Conservation (phyloP, 2,888 invertebrate species). For the Torymus aiolomorphi region DNA sequence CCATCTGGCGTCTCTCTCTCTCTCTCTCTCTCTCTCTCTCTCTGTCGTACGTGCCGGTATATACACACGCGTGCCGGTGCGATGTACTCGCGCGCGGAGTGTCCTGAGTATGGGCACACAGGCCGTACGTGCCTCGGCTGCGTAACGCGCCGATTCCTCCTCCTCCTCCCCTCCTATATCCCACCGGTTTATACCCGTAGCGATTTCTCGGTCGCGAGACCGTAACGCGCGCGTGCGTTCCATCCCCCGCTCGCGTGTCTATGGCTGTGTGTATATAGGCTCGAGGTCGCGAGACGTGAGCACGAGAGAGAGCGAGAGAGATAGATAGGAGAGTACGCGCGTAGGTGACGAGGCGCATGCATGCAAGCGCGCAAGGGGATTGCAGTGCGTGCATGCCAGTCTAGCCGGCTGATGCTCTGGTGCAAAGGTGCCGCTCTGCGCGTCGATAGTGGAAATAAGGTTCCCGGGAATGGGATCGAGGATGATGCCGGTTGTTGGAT, state of each 20-base stretch:
- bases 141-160: constrained; percentile 70
- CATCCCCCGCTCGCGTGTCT: constrained; percentile 27
- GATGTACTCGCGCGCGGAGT: constrained; percentile 53
- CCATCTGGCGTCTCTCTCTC: constrained; percentile 18
- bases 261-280: neutral
- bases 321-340: neutral
- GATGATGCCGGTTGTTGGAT: no score
- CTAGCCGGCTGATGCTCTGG: no score
- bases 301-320: no score
- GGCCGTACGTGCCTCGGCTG: constrained; percentile 74
- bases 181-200: constrained; percentile 43
- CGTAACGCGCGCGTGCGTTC: constrained; percentile 19
- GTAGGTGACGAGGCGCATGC: constrained; percentile 7
- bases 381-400: no score
- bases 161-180: constrained; percentile 45
- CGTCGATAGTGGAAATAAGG: no score
- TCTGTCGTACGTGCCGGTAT: constrained; percentile 20
- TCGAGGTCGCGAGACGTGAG: no score
- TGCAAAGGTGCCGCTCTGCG: no score
- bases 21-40: constrained; percentile 12
- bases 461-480: no score
- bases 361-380: neutral
- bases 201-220: constrained; percentile 45
- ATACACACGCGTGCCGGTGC: constrained; percentile 15
- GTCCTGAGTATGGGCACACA: constrained; percentile 72